These are phyloP conservation scores for Malurus cyaneus DNA, from an alignment of 2,113 vertebrate species.

Conservation along the genomic window DNA sequence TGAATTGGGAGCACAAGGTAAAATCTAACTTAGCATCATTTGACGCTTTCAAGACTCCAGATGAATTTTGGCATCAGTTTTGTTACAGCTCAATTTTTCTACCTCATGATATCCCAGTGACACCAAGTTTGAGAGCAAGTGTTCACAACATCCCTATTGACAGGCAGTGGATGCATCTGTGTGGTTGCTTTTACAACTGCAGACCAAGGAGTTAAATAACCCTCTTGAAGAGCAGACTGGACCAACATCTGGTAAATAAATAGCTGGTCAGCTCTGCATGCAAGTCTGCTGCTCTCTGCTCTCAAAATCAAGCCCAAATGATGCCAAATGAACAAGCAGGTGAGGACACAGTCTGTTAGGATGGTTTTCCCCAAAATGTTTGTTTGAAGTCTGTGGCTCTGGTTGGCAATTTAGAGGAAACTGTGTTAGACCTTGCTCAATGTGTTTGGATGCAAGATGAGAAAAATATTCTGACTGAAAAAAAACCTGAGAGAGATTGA, in stretches of 20 bases:
- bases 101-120: background rate
- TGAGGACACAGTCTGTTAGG: background rate
- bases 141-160: background rate
- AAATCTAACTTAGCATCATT: background rate
- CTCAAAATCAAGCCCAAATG: background rate
- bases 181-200: background rate
- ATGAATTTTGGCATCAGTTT: background rate
- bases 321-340: background rate
- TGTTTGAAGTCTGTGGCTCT: background rate
- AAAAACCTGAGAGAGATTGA: background rate
- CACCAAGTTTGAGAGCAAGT: background rate
- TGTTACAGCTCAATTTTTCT: background rate
- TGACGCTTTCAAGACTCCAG: background rate
- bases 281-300: background rate
- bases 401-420: background rate
- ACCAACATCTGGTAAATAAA: background rate
- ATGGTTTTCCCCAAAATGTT: background rate
- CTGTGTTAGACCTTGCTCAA: background rate
- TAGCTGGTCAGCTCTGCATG: background rate
- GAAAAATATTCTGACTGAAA: background rate
- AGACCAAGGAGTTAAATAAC: background rate
- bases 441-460: accelerated
- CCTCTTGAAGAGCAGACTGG: background rate
- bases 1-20: background rate
- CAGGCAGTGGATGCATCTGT: background rate